A percentile compares a stretch with the other conserved stretches of the same genome.
These are phyloP conservation scores for Phylloscopus whistleri DNA, from an alignment of 2,113 vertebrate genomes.

Conservation along the genomic window DNA sequence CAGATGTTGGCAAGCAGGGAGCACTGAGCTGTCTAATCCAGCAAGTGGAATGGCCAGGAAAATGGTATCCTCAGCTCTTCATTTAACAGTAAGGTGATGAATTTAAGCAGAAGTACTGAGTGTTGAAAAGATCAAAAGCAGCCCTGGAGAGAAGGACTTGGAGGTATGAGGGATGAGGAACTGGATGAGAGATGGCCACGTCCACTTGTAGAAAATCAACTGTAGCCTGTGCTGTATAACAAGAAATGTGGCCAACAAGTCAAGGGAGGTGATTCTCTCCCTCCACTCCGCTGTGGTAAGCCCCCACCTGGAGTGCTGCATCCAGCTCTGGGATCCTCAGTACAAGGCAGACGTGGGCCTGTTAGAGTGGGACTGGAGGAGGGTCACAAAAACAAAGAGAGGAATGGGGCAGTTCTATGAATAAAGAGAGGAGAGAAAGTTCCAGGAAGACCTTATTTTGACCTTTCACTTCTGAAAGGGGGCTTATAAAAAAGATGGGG, in stretches of 20 bases:
- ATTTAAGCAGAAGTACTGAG: background rate
- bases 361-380: background rate
- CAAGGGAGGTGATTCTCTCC: background rate
- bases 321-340: background rate
- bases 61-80: background rate
- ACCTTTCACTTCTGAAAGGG: background rate
- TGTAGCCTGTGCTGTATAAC: background rate
- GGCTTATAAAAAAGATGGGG: background rate
- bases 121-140: background rate
- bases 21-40: background rate
- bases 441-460: background rate
- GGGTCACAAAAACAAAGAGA: background rate
- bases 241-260: background rate
- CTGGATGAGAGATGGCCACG: rapidly evolving
- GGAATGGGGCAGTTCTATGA: background rate
- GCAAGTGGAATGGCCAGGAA: background rate
- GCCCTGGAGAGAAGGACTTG: background rate
- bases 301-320: background rate
- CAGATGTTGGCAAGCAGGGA: background rate
- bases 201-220: rapidly evolving
- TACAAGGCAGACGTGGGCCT: background rate
- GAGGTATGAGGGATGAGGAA: too few species aligned
- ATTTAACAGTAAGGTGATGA: background rate
- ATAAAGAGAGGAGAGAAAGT: background rate
- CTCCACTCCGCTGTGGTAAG: too few species aligned